phyloP scores from a whole-genome alignment of 2,797 vertebrate species.

The Ptychadena robeensis region DNA sequence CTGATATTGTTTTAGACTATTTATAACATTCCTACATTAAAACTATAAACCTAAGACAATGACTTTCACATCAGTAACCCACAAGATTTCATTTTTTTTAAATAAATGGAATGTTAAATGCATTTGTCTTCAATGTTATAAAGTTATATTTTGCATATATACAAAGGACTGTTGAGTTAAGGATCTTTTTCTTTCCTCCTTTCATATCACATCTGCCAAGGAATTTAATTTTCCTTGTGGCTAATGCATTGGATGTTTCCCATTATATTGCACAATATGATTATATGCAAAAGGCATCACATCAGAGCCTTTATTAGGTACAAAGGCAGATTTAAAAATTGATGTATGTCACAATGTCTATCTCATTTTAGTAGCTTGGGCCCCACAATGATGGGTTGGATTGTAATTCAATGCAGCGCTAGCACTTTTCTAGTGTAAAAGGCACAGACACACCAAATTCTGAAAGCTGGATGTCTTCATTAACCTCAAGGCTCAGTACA shows the following conservation, averaged over 20 bases:
- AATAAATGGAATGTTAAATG: no score
- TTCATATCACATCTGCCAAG: constrained; percentile 17
- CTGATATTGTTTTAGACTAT: no score
- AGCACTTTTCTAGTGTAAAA: neutral
- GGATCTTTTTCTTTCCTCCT: neutral
- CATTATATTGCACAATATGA: constrained; percentile 12
- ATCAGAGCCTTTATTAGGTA: constrained; percentile 25
- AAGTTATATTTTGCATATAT: constrained; percentile 52
- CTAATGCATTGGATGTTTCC: constrained; percentile 19
- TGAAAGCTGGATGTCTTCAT: neutral
- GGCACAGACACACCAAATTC: neutral
- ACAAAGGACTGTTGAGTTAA: constrained; percentile 51
- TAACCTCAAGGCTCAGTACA: neutral
- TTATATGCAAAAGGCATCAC: constrained; percentile 9
- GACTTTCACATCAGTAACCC: constrained; percentile 39
- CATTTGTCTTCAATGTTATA: no score
- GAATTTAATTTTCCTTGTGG: constrained; percentile 29
- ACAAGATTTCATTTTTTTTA: no score
- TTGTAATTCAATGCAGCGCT: neutral
- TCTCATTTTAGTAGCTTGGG: constrained; percentile 2
- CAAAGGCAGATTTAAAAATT: constrained; percentile 36
- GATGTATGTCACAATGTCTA: constrained; percentile 5
- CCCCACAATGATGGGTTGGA: neutral
- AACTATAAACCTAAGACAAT: no score
- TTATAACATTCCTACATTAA: no score